Base-by-base conservation (phyloP, 2,113 vertebrate genomes). In the Himantopus leucocephalus region DNA sequence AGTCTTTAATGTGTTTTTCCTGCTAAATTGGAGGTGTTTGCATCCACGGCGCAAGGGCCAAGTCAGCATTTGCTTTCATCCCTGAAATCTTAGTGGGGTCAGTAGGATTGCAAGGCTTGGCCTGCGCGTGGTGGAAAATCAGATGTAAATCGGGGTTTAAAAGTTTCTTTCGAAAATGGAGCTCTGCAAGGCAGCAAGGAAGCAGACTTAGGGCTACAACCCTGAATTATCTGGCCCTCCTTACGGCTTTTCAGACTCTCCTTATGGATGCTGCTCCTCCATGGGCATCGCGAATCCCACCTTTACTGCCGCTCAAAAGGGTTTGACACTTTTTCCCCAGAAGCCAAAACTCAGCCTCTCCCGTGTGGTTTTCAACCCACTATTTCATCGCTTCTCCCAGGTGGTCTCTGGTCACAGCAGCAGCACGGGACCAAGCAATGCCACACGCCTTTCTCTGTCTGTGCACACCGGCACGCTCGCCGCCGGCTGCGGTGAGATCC, bases 361-460 rank as follows among this genome's bases (percentile, higher is more conserved):
- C 39, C 4, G 0, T 0, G 1, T 10, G 23, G 21, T 71, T 90
- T 71, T 50, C 39, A n/a, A 7, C 10, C 8, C 39, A 3, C 0
- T 8, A 2, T 47, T 90, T 75, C 32, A 82, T 41, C 37, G 59
- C 9, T 50, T 66, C 27, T 72, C 35, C 37, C 34, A 20, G 14
- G 14, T 14, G 43, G 6, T 23, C 32, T 39, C 59, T 37, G 50
- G 24, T 39, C 14, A 55, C 9, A 6, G 45, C 2, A 4, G 59
- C 6, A 16, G 32, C 47, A 15, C 0, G 0, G 64, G 45, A 48
- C 27, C 0, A 3, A 73, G 35, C 0, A 1, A 48, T 30, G 60
- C 48, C 62, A 13, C 1, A 1, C 0, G 0, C 39, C 32, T 22
- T 24, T 12, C 56, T 27, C 55, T 85, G 39, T 35, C 55, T 2